These are phyloP conservation scores for Phenganax marumi DNA, from an alignment of 92 coral and sea anemone genomes.

Conservation along the genomic window DNA sequence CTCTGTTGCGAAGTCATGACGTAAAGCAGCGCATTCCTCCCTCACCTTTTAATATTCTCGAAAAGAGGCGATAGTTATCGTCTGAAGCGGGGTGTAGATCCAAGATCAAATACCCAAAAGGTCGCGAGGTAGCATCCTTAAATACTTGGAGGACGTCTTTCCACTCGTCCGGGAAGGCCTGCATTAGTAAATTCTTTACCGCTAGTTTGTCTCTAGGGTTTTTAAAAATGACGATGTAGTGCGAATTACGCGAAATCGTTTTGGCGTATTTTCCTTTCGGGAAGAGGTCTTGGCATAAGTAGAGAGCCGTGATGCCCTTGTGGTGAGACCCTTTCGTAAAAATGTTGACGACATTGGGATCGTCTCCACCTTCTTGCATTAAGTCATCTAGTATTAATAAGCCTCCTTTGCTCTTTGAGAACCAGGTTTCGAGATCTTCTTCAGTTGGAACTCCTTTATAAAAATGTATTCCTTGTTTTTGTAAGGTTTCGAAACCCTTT, in stretches of 20 bases:
- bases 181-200: not conserved
- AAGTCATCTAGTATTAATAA: constrained; percentile 22
- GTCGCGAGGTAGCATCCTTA: constrained; percentile 22
- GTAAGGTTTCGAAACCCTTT: not conserved
- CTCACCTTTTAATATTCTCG: no score
- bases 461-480: not conserved
- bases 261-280: constrained; percentile 38
- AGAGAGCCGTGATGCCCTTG: constrained; percentile 15
- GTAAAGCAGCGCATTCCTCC: no score
- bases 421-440: constrained; percentile 31
- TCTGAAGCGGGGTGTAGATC: constrained; percentile 24
- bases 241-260: constrained; percentile 37
- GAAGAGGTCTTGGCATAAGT: constrained; percentile 34
- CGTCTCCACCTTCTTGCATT: constrained; percentile 14
- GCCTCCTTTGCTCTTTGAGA: not conserved
- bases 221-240: constrained; percentile 39
- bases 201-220: constrained; percentile 14
- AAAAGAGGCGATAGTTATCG: no score
- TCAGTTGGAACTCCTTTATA: constrained; percentile 23
- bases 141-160: constrained; percentile 1
- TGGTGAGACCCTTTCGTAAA: constrained; percentile 32
- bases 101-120: constrained; percentile 20
- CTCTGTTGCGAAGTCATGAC: no score
- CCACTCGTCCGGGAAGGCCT: constrained; percentile 1
- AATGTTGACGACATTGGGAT: not conserved